Evolutionary conservation across 2,888 invertebrate genomes (phyloP).

Genomic region (Mythimna impura): DNA sequence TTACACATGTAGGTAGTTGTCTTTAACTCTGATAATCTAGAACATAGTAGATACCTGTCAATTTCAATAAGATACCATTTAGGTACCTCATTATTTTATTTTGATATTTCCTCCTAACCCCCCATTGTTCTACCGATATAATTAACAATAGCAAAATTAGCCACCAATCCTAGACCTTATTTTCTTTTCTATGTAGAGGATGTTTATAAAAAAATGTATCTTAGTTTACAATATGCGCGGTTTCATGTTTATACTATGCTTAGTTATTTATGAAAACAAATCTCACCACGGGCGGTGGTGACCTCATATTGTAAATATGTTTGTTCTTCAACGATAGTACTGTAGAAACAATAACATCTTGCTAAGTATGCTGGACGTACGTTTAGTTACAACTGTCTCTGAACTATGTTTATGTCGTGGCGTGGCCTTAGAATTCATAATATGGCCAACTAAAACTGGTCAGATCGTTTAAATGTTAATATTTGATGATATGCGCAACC

Average conservation of each 20-base stretch:
- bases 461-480: too few species aligned
- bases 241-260: conserved; percentile 80
- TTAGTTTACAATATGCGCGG: conserved; percentile 77
- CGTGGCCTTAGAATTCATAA: too few species aligned
- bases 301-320: conserved; percentile 84
- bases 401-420: conserved; percentile 23
- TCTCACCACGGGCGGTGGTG: conserved; percentile 72
- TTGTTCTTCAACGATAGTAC: conserved; percentile 66
- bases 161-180: conserved; percentile 56
- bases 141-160: conserved; percentile 62
- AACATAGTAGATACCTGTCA: neutral
- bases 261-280: conserved; percentile 83
- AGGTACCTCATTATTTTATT: conserved; percentile 39
- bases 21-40: neutral
- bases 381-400: conserved; percentile 48
- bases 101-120: conserved; percentile 24
- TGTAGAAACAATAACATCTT: conserved; percentile 66
- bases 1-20: too few species aligned
- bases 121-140: conserved; percentile 53
- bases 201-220: conserved; percentile 72
- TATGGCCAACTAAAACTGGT: too few species aligned
- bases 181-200: conserved; percentile 66
- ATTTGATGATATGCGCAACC: too few species aligned
- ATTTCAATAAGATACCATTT: neutral
- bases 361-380: conserved; percentile 27